These are phyloP conservation scores for Tiliacea aurago DNA, from an alignment of 2,888 invertebrate genomes.

Conservation along the genomic window DNA sequence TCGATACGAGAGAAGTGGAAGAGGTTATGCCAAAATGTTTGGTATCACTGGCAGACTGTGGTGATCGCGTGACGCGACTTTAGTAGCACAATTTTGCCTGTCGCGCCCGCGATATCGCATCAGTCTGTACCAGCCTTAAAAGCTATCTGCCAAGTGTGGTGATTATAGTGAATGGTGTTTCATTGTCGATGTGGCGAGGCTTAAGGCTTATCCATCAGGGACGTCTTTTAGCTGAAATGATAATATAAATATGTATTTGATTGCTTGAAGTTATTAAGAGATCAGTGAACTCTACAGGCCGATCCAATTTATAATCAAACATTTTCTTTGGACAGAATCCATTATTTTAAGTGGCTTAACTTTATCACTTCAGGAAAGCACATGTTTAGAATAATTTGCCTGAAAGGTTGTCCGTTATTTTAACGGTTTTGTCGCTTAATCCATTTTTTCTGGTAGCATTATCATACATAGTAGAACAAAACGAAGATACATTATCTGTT, in stretches of 20 bases:
- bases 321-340: conserved; percentile 26
- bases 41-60: background rate
- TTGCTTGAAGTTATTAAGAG: conserved; percentile 19
- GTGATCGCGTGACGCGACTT: no score
- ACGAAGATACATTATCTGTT: conserved; percentile 42
- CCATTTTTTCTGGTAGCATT: conserved; percentile 58
- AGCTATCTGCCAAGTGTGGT: background rate
- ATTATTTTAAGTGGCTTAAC: conserved; percentile 31
- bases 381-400: conserved; percentile 47
- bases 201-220: no score
- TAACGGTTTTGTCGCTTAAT: conserved; percentile 52
- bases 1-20: background rate
- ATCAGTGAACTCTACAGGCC: conserved; percentile 12
- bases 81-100: no score
- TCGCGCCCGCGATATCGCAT: no score
- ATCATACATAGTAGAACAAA: conserved; percentile 61
- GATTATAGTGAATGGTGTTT: background rate
- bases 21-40: background rate
- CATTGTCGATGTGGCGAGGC: background rate
- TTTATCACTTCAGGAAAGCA: conserved; percentile 30
- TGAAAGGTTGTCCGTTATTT: conserved; percentile 44
- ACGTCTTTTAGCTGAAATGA: background rate
- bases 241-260: background rate
- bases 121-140: no score
- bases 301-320: conserved; percentile 33